Conservation (phyloP, 2,797 vertebrate genomes). For the Urosaurus nigricauda region DNA sequence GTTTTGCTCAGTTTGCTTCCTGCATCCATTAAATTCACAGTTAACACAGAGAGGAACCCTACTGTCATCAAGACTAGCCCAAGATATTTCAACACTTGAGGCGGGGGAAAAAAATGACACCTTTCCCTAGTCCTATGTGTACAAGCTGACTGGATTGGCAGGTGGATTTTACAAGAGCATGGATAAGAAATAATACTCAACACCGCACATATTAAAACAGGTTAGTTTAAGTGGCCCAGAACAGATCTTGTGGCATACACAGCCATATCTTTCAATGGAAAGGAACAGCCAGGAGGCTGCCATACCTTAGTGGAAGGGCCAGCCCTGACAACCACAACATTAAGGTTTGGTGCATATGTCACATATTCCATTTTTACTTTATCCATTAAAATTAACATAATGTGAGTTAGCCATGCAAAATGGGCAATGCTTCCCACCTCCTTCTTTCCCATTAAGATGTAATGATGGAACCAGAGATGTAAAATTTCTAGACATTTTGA, state of each 20-base stretch:
- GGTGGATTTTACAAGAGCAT: not conserved
- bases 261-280: too few relatives aligned
- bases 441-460: not conserved
- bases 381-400: not conserved
- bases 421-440: not conserved
- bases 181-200: not conserved
- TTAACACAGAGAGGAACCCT: slow-evolving; percentile 54
- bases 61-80: slow-evolving; percentile 12
- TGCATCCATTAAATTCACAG: slow-evolving; percentile 41
- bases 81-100: not conserved
- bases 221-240: not conserved
- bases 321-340: not conserved
- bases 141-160: not conserved
- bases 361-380: too few relatives aligned
- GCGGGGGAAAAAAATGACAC: not conserved
- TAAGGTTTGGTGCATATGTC: not conserved
- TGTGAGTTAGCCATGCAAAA: not conserved
- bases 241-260: not conserved
- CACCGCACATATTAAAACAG: too few relatives aligned
- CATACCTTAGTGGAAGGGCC: not conserved
- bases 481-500: not conserved
- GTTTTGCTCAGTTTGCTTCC: slow-evolving; percentile 50
- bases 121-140: not conserved
- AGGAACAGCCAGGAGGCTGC: not conserved
- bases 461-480: not conserved